Conservation (phyloP, 2,888 invertebrate species). For the Augiades crinisus region DNA sequence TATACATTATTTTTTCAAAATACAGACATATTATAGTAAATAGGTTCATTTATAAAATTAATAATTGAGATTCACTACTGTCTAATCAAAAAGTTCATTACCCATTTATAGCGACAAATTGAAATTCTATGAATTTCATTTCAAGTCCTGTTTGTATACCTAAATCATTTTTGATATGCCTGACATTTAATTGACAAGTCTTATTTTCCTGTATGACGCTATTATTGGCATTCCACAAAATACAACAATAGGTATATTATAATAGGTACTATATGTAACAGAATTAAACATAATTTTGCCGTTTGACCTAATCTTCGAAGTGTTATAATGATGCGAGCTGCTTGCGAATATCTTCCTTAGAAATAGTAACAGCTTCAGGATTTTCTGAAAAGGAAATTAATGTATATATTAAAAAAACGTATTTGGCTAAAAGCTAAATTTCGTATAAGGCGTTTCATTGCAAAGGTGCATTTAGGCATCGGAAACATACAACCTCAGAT, state of each 20-base stretch:
- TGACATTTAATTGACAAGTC: not conserved
- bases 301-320: not conserved
- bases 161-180: not conserved
- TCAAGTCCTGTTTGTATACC: not conserved
- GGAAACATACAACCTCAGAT: too few species aligned
- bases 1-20: not conserved
- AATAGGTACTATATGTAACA: too few species aligned
- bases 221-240: too few species aligned
- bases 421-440: not conserved
- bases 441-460: too few species aligned
- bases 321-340: not conserved
- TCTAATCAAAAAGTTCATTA: not conserved
- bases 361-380: not conserved
- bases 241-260: too few species aligned
- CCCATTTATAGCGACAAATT: not conserved
- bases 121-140: not conserved
- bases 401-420: not conserved
- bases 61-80: not conserved
- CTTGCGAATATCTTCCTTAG: not conserved
- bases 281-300: not conserved
- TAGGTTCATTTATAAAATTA: not conserved
- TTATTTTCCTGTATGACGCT: not conserved
- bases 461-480: too few species aligned
- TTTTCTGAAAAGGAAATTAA: not conserved
- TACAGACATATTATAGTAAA: not conserved